A percentile compares a stretch with the other conserved stretches of the same genome.
Evolutionary conservation across 2,888 invertebrate genomes (phyloP).

Genomic region (Synergus itoensis): DNA sequence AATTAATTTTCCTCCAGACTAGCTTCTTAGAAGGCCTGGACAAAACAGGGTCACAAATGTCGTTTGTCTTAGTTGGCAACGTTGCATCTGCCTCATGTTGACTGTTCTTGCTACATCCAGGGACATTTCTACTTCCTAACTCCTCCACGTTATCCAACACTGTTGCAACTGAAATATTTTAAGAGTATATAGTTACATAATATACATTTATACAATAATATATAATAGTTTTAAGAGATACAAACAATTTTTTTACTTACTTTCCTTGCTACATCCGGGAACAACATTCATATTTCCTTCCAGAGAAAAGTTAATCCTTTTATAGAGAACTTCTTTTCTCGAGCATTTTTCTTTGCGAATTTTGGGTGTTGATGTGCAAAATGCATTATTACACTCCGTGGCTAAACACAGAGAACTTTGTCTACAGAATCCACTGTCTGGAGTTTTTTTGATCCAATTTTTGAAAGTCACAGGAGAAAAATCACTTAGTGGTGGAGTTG

Average conservation of each 20-base stretch:
- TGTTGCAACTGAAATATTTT: no score
- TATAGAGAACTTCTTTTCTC: background rate
- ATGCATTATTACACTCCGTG: background rate
- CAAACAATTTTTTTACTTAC: background rate
- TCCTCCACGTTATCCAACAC: background rate
- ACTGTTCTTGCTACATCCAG: background rate
- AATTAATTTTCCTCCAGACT: background rate
- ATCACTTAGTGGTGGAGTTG: no score
- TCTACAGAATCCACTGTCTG: background rate
- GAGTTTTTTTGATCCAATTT: background rate
- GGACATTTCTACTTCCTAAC: background rate
- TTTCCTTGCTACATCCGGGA: background rate
- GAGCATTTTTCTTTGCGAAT: background rate
- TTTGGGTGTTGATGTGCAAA: background rate
- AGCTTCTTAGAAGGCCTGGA: background rate
- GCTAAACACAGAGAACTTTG: background rate
- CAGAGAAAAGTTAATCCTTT: background rate
- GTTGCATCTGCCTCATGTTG: background rate
- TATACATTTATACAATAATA: no score
- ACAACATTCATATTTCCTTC: background rate
- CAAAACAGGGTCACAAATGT: background rate
- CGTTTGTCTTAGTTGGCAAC: background rate
- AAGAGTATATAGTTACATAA: no score
- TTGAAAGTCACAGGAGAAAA: background rate
- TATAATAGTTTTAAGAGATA: no score